Base-by-base conservation (phyloP, 2,888 invertebrate genomes). In the Acanthosoma haemorrhoidale region DNA sequence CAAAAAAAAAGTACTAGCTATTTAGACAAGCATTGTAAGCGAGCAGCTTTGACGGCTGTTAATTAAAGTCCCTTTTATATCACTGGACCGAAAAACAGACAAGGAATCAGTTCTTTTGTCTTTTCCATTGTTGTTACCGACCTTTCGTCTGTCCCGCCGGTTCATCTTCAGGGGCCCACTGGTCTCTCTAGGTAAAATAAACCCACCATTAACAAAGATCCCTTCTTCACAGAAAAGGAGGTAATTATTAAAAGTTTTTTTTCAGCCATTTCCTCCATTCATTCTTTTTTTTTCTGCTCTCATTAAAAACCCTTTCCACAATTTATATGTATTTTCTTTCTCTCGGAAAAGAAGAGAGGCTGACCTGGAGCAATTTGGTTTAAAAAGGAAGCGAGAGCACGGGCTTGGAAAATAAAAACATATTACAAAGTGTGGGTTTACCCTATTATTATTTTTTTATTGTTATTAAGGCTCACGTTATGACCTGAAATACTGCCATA, bases 161-260 rank as follows among this genome's bases (percentile, higher is more conserved):
- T 25, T 51, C 51, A 51, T 51, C 51, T 25, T 25, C n/a, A 51
- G 51, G 13, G 13, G 21, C n/a, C 25, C n/a, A 21, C 51, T 51
- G 29, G 25, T 51, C 29, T n/a, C n/a, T n/a, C n/a, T n/a, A n/a
- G n/a, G n/a, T n/a, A n/a, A n/a, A n/a, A n/a, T n/a, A n/a, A n/a
- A 51, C 25, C 51, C 25, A 8, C 51, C 25, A 51, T 51, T 51
- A 51, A 51, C 51, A 51, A 51, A 51, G 51, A 25, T 25, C 25
- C 29, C 51, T 4, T 51, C n/a, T 4, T 3, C n/a, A 6, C 51
- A 51, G 25, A 51, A 51, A 51, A 51, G 51, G 25, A 51, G 21
- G 51, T 51, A 51, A 51, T 51, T 51, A 51, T 51, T 51, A 51
- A 25, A 51, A 51, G 21, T 25, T 51, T 51, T 25, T 51, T 51